phyloP scores from a whole-genome alignment of 2,888 invertebrate genomes.

The Autographa pulchrina region DNA sequence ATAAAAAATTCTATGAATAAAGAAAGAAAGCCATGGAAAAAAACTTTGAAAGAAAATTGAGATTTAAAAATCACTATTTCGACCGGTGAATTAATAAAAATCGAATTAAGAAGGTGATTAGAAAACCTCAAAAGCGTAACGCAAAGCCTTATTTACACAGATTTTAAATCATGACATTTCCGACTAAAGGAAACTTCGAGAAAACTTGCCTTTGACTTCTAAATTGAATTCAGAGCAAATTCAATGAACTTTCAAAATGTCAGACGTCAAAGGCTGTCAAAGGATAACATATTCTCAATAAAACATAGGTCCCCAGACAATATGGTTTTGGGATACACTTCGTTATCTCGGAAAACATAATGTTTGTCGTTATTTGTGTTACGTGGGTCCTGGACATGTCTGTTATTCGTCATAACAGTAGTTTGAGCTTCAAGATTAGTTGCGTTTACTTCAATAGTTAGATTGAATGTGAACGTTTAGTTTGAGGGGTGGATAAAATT shows the following conservation, averaged over 20 bases:
- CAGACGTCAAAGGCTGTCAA: slow-evolving; percentile 13
- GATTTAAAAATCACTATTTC: neutral
- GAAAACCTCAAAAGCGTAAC: neutral
- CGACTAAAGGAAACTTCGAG: neutral
- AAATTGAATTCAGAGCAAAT: slow-evolving; percentile 31
- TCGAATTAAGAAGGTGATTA: neutral
- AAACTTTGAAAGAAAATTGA: neutral
- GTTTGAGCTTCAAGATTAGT: slow-evolving; percentile 18
- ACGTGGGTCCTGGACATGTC: slow-evolving; percentile 15
- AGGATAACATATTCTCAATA: slow-evolving; percentile 29
- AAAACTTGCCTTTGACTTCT: slow-evolving; percentile 4
- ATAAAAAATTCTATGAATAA: neutral
- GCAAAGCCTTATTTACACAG: neutral
- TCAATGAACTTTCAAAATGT: slow-evolving; percentile 21
- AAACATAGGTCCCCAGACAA: slow-evolving; percentile 20
- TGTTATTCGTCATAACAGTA: slow-evolving; percentile 3
- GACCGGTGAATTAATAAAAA: neutral
- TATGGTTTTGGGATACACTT: slow-evolving; percentile 29
- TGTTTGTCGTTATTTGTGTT: slow-evolving; percentile 27
- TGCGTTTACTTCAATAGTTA: slow-evolving; percentile 9
- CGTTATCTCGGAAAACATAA: slow-evolving; percentile 35
- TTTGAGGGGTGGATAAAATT: slow-evolving; percentile 3
- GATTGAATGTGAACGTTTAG: neutral
- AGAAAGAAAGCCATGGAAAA: neutral
- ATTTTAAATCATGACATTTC: neutral